Evolutionary conservation across 2,888 invertebrate genomes (phyloP), one percentile per base, ranked within the genome.

Genomic region (Resseliella maxima): DNA sequence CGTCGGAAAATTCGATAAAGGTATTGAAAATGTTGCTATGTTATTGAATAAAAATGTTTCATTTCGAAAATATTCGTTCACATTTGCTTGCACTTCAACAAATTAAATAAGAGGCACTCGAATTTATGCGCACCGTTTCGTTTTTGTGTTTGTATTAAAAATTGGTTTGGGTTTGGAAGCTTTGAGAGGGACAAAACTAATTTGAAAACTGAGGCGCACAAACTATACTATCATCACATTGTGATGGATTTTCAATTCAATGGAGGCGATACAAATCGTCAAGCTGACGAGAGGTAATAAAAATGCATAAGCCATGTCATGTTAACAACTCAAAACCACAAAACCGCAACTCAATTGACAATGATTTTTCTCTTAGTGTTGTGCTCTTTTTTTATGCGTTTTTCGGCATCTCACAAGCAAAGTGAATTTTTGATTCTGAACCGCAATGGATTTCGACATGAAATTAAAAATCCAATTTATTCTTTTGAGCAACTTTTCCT

Each of bases 331-430:
- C n/a, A 38, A 36, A 83, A 38, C 83, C 83, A 83, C 83, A 83
- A 83, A 83, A 83, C 83, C 83, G 83, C 83, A 83, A 38, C 38
- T 83, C 83, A 36, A 83, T 83, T 83, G 83, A 83, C 83, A 83
- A 38, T 1, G 38, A 83, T 6, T 38, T 35, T 21, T 50, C 41
- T 5, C 41, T 41, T 41, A 41, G 5, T 41, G 50, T 10, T 15
- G n/a, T 83, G 38, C 21, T n/a, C 21, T 83, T 31, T 83, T n/a
- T 38, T 15, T 36, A 3, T 38, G 5, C 15, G 3, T 83, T 1
- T 81, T 36, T 36, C 24, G 12, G 18, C 15, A 5, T 72, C 35
- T n/a, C 12, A 0, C 24, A n/a, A 38, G 83, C 83, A 18, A n/a
- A 38, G n/a, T 38, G 41, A 24, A 38, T 83, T 21, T 83, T 83